Evolutionary conservation across 2,797 vertebrate genomes (phyloP).

Genomic region (Coregonus ussuriensis): DNA sequence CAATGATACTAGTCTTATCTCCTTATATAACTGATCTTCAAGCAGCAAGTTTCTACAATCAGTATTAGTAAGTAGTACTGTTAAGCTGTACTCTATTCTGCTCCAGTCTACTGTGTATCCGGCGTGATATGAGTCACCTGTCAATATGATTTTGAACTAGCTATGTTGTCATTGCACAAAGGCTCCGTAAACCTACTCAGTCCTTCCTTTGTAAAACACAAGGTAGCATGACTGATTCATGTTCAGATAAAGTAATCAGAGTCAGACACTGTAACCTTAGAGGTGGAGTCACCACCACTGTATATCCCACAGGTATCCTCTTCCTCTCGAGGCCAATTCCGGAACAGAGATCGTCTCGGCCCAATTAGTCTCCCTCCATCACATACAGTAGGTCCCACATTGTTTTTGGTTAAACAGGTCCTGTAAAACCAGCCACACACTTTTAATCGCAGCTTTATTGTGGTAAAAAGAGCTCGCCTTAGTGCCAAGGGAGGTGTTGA

Average conservation of each 20-base stretch:
- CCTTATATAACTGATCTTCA: no score
- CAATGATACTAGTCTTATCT: not conserved
- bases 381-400: not conserved
- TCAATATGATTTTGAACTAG: not conserved
- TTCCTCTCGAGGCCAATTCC: not conserved
- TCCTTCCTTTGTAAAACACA: not conserved
- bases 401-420: slow-evolving; percentile 7
- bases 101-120: not conserved
- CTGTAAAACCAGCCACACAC: slow-evolving; percentile 18
- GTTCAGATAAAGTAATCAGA: not conserved
- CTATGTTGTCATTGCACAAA: not conserved
- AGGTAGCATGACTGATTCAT: not conserved
- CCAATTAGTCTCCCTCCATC: slow-evolving; percentile 9
- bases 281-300: not conserved
- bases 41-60: not conserved
- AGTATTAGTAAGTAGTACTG: not conserved
- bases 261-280: not conserved
- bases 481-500: not conserved
- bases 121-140: not conserved
- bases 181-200: not conserved
- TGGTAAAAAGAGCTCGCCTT: not conserved
- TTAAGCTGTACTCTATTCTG: not conserved
- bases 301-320: not conserved
- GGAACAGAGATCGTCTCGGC: not conserved
- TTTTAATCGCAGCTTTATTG: slow-evolving; percentile 5